Conservation (phyloP, 2,888 invertebrate genomes). For the Linyphia triangularis region DNA sequence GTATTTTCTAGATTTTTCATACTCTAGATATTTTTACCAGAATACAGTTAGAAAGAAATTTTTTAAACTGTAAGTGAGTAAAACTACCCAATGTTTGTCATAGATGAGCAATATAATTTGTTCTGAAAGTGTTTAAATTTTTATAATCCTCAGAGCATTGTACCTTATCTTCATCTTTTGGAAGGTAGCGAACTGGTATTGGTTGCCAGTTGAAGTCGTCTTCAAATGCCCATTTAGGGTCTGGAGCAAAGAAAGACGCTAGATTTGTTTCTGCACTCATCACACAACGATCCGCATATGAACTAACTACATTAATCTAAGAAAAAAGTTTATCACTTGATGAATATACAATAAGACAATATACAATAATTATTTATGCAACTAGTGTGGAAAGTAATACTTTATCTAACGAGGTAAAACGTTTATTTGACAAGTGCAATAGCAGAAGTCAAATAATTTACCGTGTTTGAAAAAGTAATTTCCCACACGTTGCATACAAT, state of each 20-base stretch:
- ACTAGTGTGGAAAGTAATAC: not conserved
- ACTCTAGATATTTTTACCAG: too few species aligned
- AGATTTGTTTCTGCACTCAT: slow-evolving; percentile 68
- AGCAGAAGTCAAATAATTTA: not conserved
- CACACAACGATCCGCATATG: slow-evolving; percentile 61
- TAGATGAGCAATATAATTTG: too few species aligned
- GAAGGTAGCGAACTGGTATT: slow-evolving; percentile 52
- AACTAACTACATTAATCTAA: slow-evolving; percentile 63
- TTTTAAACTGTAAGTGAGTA: too few species aligned
- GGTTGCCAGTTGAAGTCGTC: slow-evolving; percentile 64
- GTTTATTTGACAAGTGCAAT: not conserved
- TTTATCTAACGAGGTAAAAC: not conserved
- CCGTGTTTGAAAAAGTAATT: not conserved
- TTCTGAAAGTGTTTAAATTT: too few species aligned
- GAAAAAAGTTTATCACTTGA: not conserved
- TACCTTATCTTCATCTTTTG: slow-evolving; percentile 71
- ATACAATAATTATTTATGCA: not conserved
- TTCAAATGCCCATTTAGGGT: slow-evolving; percentile 48
- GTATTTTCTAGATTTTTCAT: too few species aligned
- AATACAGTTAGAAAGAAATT: too few species aligned
- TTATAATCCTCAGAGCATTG: not conserved
- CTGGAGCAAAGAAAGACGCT: slow-evolving; percentile 68
- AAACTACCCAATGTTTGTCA: too few species aligned
- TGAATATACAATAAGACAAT: not conserved
- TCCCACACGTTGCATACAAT: too few species aligned